phyloP scores from a whole-genome alignment of 2,888 invertebrate genomes.

The Amphipyra tragopoginis region DNA sequence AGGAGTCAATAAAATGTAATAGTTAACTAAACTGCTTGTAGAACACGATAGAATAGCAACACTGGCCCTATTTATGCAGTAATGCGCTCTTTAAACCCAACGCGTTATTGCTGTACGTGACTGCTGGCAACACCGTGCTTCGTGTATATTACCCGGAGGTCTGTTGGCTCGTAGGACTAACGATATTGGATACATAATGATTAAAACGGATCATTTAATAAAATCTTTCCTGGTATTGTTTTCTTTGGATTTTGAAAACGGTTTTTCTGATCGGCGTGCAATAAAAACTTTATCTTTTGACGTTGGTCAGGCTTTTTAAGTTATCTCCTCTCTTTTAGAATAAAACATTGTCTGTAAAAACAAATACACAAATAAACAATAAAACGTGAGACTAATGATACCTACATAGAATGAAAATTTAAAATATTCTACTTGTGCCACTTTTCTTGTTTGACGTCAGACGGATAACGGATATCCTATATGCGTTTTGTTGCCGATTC shows the following conservation, averaged over 20 bases:
- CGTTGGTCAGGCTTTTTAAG: too few relatives aligned
- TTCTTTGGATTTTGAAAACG: background rate
- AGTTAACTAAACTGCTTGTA: conserved; percentile 15
- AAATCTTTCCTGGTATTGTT: background rate
- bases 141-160: conserved; percentile 16
- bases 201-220: conserved; percentile 10
- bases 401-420: conserved; percentile 16
- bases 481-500: conserved; percentile 23
- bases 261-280: too few relatives aligned
- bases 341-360: too few relatives aligned
- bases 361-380: too few relatives aligned
- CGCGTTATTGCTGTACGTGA: conserved; percentile 39
- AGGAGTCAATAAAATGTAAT: conserved; percentile 5
- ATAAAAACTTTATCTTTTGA: too few relatives aligned
- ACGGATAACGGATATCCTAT: conserved; percentile 53
- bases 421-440: conserved; percentile 38
- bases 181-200: conserved; percentile 23
- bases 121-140: conserved; percentile 17
- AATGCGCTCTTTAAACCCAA: conserved; percentile 29
- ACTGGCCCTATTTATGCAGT: conserved; percentile 30
- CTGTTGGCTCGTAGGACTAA: conserved; percentile 18
- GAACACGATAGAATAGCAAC: conserved; percentile 16
- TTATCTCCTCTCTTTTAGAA: too few relatives aligned
- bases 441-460: conserved; percentile 38
- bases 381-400: background rate